phyloP scores from a whole-genome alignment of 64 coral and sea anemone genomes.

The Stichodactyla mertensii region DNA sequence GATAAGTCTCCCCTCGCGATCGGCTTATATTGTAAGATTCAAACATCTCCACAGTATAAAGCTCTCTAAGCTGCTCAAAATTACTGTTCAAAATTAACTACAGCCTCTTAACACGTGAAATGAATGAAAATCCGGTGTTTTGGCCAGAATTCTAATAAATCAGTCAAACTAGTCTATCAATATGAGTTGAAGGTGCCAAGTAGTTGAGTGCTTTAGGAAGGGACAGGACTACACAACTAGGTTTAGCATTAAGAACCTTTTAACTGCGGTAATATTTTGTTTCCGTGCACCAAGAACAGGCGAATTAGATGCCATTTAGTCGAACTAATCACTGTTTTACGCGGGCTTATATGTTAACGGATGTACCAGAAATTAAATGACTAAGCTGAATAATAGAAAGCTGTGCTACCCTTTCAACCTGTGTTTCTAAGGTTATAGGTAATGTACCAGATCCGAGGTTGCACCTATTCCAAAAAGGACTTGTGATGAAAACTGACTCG shows the following conservation, averaged over 20 bases:
- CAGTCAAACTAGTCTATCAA: background rate
- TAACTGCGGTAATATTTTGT: background rate
- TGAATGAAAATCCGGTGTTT: constrained; percentile 9
- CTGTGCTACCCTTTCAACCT: too few species aligned
- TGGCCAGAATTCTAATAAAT: background rate
- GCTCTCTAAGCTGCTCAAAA: background rate
- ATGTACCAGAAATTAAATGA: background rate
- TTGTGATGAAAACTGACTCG: too few species aligned
- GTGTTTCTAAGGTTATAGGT: too few species aligned
- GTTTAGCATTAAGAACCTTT: background rate
- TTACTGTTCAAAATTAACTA: background rate
- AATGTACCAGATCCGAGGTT: too few species aligned
- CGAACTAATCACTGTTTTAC: background rate
- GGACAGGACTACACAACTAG: background rate
- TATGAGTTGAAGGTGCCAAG: background rate
- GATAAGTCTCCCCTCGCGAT: background rate
- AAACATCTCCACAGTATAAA: background rate
- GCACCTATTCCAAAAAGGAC: too few species aligned
- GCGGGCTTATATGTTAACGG: background rate
- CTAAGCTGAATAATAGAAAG: background rate
- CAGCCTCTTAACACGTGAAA: background rate
- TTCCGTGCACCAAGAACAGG: background rate
- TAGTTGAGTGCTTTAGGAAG: background rate
- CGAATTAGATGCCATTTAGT: background rate
- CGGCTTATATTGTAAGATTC: background rate